phyloP scores from a whole-genome alignment of 2,888 invertebrate genomes.

The Oscheius myriophilus region DNA sequence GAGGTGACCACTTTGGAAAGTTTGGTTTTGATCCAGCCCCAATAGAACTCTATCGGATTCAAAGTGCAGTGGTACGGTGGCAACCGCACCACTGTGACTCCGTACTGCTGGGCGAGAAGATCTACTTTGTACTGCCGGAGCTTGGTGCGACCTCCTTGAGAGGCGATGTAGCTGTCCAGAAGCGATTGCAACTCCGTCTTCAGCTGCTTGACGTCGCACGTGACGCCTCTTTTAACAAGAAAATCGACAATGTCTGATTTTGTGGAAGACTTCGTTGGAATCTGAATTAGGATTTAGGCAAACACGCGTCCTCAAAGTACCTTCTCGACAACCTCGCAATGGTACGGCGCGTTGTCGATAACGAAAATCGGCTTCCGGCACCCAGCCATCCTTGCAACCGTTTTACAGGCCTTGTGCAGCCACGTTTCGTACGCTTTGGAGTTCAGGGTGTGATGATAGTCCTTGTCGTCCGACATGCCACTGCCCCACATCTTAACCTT shows the following conservation, averaged over 20 bases:
- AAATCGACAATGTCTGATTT: neutral
- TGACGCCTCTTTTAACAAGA: neutral
- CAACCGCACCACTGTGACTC: neutral
- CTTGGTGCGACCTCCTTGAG: neutral
- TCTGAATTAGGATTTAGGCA: neutral
- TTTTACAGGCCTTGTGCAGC: neutral
- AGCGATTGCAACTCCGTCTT: neutral
- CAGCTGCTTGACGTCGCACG: neutral
- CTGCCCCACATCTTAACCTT: neutral
- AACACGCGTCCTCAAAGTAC: neutral
- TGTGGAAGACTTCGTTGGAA: neutral
- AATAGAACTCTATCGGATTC: conserved; percentile 1
- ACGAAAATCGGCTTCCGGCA: neutral
- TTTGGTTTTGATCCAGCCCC: conserved; percentile 6
- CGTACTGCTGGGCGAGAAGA: neutral
- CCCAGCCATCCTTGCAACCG: too few relatives aligned
- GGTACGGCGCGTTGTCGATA: conserved; percentile 1
- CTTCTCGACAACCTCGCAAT: neutral
- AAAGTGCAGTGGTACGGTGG: conserved; percentile 2
- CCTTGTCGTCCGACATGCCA: neutral
- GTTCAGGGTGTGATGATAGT: neutral
- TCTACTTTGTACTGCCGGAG: neutral
- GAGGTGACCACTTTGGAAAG: neutral
- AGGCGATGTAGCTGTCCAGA: neutral
- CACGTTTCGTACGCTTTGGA: neutral